phyloP scores from a whole-genome alignment of 2,797 vertebrate genomes.

The Sebastes taczanowskii region DNA sequence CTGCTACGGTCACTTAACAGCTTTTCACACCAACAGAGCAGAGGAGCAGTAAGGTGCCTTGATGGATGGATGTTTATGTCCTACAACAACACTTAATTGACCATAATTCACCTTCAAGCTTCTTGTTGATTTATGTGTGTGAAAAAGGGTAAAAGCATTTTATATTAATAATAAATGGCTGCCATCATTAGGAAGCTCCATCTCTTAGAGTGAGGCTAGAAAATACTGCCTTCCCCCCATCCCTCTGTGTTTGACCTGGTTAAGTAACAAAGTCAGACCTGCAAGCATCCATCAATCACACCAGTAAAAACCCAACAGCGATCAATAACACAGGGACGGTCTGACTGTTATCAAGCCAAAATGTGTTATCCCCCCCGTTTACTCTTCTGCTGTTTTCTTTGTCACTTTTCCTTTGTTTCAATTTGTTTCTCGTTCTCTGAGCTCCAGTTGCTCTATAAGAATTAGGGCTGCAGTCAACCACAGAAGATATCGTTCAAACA shows the following conservation, averaged over 20 bases:
- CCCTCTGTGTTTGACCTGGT: conserved; percentile 37
- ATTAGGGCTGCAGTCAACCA: not conserved
- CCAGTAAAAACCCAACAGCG: conserved; percentile 50
- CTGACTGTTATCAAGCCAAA: conserved; percentile 42
- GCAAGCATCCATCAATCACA: conserved; percentile 64
- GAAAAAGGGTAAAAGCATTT: conserved; percentile 3
- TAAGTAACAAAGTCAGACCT: conserved; percentile 65
- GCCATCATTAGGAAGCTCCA: conserved; percentile 30
- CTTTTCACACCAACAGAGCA: conserved; percentile 8
- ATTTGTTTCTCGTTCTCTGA: conserved; percentile 13
- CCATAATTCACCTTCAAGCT: conserved; percentile 18
- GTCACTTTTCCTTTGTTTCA: conserved; percentile 14
- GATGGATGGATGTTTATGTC: not conserved
- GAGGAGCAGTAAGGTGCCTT: not conserved
- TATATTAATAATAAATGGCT: conserved; percentile 47
- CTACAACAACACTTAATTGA: conserved; percentile 37
- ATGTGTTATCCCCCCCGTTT: not conserved
- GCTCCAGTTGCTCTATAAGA: not conserved
- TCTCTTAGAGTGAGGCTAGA: conserved; percentile 11
- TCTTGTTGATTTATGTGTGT: conserved; percentile 50
- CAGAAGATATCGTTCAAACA: not conserved
- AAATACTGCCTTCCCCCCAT: conserved; percentile 34
- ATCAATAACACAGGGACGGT: conserved; percentile 49
- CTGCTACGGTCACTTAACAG: conserved; percentile 39
- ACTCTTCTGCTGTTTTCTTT: not conserved